Percentiles rank a stretch among this genome's conserved stretches.
phyloP scores from a whole-genome alignment of 1,140 invertebrate species.

The Zaprionus camerounensis region DNA sequence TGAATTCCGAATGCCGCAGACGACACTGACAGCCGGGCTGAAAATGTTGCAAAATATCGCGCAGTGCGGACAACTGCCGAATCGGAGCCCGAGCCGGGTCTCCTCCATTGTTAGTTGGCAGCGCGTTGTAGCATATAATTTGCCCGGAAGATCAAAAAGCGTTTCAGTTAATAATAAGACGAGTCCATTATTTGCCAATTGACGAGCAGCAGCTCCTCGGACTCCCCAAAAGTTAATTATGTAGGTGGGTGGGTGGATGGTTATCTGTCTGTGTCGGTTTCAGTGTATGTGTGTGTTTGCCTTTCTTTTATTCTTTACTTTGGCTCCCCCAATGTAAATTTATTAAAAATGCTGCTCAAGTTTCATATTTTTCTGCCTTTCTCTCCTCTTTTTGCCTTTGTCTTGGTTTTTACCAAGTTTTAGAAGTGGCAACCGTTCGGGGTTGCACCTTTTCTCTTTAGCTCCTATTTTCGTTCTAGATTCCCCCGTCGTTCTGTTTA shows the following conservation, averaged over 20 bases:
- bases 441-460: constrained; percentile 31
- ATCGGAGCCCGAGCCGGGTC: not conserved
- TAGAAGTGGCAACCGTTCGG: constrained; percentile 39
- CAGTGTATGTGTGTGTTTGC: constrained; percentile 4
- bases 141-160: constrained; percentile 69
- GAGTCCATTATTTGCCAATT: constrained; percentile 73
- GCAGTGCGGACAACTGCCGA: not conserved
- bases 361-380: constrained; percentile 52
- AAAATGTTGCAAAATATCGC: constrained; percentile 48
- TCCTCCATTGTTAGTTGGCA: constrained; percentile 34
- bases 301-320: constrained; percentile 5
- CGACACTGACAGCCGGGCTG: constrained; percentile 25
- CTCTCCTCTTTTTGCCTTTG: constrained; percentile 39
- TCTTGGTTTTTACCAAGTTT: constrained; percentile 27
- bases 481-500: constrained; percentile 47
- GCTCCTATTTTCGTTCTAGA: not conserved
- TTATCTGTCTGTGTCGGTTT: constrained; percentile 7
- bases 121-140: constrained; percentile 66
- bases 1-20: constrained; percentile 74
- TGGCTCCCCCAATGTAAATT: constrained; percentile 18
- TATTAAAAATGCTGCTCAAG: constrained; percentile 37
- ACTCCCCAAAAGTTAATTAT: constrained; percentile 32
- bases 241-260: not conserved
- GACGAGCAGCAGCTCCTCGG: constrained; percentile 19
- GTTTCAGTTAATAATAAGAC: constrained; percentile 68